A percentile compares a stretch with the other conserved stretches of the same genome.
Conservation (phyloP, 2,888 invertebrate species). For the Brachyopa scutellaris region DNA sequence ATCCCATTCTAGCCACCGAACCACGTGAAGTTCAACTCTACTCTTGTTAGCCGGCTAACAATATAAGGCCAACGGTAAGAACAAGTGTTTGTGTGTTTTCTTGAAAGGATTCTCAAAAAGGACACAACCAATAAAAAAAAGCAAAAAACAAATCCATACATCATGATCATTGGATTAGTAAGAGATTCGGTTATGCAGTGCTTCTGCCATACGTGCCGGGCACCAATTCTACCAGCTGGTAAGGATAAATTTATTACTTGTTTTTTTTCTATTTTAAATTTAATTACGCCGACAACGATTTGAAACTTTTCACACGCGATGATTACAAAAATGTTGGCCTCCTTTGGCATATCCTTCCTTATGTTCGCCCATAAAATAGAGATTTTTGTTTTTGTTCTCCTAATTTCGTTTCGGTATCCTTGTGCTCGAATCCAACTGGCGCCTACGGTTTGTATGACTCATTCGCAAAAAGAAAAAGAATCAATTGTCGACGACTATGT, state of each 20-base stretch:
- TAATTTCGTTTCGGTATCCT: slow-evolving; percentile 48
- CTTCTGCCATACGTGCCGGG: slow-evolving; percentile 96
- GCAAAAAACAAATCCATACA: slow-evolving; percentile 62
- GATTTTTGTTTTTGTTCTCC: slow-evolving; percentile 27
- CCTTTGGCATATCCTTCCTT: slow-evolving; percentile 14
- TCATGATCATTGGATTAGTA: slow-evolving; percentile 94
- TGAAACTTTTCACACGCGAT: slow-evolving; percentile 71
- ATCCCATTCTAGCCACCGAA: neutral
- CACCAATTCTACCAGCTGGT: slow-evolving; percentile 90
- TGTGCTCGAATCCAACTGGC: slow-evolving; percentile 65
- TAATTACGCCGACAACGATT: slow-evolving; percentile 65
- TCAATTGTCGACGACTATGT: slow-evolving; percentile 55
- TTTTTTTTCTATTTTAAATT: slow-evolving; percentile 38
- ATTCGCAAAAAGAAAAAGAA: slow-evolving; percentile 38
- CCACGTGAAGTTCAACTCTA: slow-evolving; percentile 39
- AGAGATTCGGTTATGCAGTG: slow-evolving; percentile 96
- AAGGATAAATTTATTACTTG: slow-evolving; percentile 79
- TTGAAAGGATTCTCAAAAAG: slow-evolving; percentile 48
- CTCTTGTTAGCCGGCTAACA: slow-evolving; percentile 58
- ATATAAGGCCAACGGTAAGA: too few relatives aligned
- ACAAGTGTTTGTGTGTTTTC: slow-evolving; percentile 28
- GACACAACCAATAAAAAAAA: slow-evolving; percentile 13
- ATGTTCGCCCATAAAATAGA: slow-evolving; percentile 34
- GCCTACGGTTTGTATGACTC: slow-evolving; percentile 70
- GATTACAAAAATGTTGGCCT: neutral